A percentile compares a stretch with the other conserved stretches of the same genome.
These are phyloP conservation scores for Neodiprion fabricii DNA, from an alignment of 1,140 invertebrate species.

Conservation along the genomic window DNA sequence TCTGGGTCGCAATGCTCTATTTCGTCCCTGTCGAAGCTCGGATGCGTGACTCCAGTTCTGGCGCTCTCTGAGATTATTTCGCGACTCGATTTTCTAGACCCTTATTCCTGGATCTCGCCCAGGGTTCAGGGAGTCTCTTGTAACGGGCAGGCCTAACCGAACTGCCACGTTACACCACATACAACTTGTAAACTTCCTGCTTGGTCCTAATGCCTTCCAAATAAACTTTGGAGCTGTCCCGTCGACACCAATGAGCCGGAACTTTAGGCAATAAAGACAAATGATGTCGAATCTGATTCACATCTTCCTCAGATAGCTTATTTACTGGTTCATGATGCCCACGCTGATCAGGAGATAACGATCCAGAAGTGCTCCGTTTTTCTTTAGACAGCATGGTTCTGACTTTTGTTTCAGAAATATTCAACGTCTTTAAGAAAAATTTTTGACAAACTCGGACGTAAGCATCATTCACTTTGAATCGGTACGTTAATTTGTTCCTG, in stretches of 20 bases:
- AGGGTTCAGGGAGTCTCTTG: too few species aligned
- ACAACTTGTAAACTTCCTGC: constrained; percentile 15
- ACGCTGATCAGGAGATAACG: constrained; percentile 22
- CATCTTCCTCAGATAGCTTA: constrained; percentile 14
- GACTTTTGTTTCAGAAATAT: constrained; percentile 21
- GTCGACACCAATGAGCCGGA: constrained; percentile 21
- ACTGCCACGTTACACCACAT: too few species aligned
- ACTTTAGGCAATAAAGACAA: constrained; percentile 22
- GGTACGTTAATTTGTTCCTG: constrained; percentile 22
- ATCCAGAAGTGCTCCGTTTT: constrained; percentile 15
- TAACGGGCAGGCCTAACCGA: too few species aligned
- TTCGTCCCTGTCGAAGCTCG: too few species aligned
- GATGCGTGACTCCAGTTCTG: too few species aligned
- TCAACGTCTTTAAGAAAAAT: constrained; percentile 15
- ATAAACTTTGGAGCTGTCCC: constrained; percentile 18
- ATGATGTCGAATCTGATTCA: constrained; percentile 9
- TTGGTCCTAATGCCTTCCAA: constrained; percentile 13
- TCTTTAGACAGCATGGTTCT: constrained; percentile 16
- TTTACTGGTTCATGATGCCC: neutral
- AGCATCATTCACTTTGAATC: constrained; percentile 18
- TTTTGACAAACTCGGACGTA: constrained; percentile 14
- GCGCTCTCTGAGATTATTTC: too few species aligned
- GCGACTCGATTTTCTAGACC: too few species aligned
- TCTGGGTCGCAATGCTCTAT: too few species aligned
- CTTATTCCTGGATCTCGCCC: too few species aligned